Evolutionary conservation across 1,140 invertebrate genomes (phyloP).

Genomic region (Brachionus rotundiformis): DNA sequence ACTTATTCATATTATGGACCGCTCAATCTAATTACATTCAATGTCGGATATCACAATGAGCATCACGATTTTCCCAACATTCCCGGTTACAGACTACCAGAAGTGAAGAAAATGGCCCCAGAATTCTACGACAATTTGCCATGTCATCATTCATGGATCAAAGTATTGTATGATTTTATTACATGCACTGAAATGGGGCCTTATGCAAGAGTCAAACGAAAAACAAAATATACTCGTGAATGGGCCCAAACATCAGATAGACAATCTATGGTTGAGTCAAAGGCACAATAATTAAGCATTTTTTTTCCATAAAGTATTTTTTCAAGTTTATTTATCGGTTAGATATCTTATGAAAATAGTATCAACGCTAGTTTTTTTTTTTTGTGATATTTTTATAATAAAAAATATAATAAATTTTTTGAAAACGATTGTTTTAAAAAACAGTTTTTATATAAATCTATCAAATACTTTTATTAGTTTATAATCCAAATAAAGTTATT

Average conservation of each 20-base stretch:
- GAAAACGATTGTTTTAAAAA: too few relatives aligned
- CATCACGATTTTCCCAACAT: slow-evolving; percentile 65
- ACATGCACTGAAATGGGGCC: slow-evolving; percentile 89
- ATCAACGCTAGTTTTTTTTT: background rate
- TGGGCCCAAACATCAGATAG: slow-evolving; percentile 5
- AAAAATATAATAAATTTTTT: too few relatives aligned
- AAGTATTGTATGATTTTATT: slow-evolving; percentile 86
- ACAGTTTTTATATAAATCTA: too few relatives aligned
- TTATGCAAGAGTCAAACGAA: slow-evolving; percentile 71
- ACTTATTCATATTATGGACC: slow-evolving; percentile 98
- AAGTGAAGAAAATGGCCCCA: slow-evolving; percentile 77
- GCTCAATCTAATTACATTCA: slow-evolving; percentile 95
- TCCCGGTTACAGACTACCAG: slow-evolving; percentile 39
- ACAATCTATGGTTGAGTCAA: slow-evolving; percentile 5
- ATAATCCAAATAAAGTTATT: too few relatives aligned
- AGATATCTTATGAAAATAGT: background rate
- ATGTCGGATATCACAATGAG: slow-evolving; percentile 78
- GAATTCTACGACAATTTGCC: slow-evolving; percentile 90
- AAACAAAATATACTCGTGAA: slow-evolving; percentile 41
- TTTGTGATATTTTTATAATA: too few relatives aligned
- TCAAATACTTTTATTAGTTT: too few relatives aligned
- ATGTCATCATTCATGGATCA: slow-evolving; percentile 82
- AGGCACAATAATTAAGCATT: background rate
- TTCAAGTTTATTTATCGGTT: background rate
- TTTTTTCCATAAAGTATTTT: background rate